Percentiles rank a stretch among this genome's conserved stretches.
Conservation (phyloP, 2,113 vertebrate genomes). For the Silurus asotus region DNA sequence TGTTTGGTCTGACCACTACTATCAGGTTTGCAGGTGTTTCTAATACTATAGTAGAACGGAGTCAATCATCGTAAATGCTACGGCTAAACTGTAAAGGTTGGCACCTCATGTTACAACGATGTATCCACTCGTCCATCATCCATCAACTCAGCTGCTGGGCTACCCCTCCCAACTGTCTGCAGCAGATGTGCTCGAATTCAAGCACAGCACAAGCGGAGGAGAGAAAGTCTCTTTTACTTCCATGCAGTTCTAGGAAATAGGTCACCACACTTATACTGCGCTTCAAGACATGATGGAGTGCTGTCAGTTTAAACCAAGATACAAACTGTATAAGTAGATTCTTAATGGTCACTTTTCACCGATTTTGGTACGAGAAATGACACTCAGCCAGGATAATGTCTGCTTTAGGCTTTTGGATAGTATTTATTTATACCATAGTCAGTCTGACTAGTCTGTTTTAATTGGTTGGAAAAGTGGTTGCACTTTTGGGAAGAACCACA, state of each 20-base stretch:
- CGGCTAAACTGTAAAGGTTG: background rate
- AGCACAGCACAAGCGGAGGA: slow-evolving; percentile 19
- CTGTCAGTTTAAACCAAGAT: background rate
- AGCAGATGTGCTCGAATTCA: slow-evolving; percentile 67
- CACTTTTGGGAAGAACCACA: no score
- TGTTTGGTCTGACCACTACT: background rate
- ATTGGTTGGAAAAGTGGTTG: no score
- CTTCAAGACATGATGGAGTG: background rate
- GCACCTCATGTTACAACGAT: background rate
- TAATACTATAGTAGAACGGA: background rate
- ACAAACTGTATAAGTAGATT: background rate
- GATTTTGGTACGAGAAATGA: background rate
- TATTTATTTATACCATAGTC: no score
- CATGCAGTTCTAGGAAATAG: background rate
- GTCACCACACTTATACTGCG: background rate
- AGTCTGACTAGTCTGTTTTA: no score
- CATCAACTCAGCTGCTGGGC: slow-evolving; percentile 66
- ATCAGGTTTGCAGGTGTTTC: background rate
- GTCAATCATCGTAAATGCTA: background rate
- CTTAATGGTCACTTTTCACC: background rate
- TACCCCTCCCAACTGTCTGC: slow-evolving; percentile 65
- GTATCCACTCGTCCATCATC: slow-evolving; percentile 61
- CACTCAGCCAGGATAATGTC: background rate
- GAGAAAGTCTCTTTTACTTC: background rate
- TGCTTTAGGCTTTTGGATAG: background rate